Evolutionary conservation across 2,888 invertebrate genomes (phyloP), one percentile per base, ranked within the genome.

Genomic region (Drosophila suboccidentalis): DNA sequence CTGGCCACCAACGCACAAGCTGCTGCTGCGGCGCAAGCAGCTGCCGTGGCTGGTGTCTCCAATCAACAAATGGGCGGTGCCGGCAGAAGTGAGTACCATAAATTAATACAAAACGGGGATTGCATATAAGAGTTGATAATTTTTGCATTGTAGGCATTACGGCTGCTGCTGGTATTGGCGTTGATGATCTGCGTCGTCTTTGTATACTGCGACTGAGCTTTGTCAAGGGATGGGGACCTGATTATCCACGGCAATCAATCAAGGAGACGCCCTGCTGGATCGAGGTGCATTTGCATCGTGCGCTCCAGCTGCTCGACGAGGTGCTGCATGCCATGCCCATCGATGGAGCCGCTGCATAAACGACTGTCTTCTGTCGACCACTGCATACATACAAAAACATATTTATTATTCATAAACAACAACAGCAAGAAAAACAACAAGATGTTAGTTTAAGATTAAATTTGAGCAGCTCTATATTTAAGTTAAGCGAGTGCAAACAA

Each of bases 181-280:
- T 99, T 13, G 99, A 99, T 92, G 99, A 99, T 93, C 94, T 99
- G 74, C 94, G 99, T 70, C 95, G 99, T 71, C 95, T 99, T 69
- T 99, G 99, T 93, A 99, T 99, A 91, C 95, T 99, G 84, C 95
- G 99, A 60, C 94, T 99, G 87, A 99, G 98, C 92, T 99, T 99
- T 93, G 99, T 99, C n/a, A 99, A 99, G 94, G 99, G 99, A 78
- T 99, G 99, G 99, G 99, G 99, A 58, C 98, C 98, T 3, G 98
- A 99, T 94, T 99, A 99, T 94, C 98, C 98, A 15, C 94, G 99
- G 74, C 96, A 97, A 91, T 97, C 97, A 76, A 99, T 99, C 92
- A 99, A 99, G 93, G 99, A 99, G 93, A 99, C 99, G 5, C 99
- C 99, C 0, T 98, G 98, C 93, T 98, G 98, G 98, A 97, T 98